Base-by-base conservation (phyloP, 2,113 vertebrate species). In the Bettongia penicillata region DNA sequence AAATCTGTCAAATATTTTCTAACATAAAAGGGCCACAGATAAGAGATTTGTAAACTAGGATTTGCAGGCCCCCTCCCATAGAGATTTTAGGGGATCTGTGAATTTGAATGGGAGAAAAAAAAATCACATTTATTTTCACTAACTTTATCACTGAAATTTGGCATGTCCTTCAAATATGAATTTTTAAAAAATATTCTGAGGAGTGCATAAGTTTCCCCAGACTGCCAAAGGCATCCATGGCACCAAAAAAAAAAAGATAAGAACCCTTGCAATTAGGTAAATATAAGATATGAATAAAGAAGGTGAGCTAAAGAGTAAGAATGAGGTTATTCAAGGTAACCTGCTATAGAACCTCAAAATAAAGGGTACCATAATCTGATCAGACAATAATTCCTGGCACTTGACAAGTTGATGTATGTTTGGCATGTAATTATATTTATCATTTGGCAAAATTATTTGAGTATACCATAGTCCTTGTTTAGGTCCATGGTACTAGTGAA, bases 401-500 rank as follows among this genome's bases (percentile, higher is more conserved):
- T 90, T 93, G 93, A 57, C 28, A 31, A 91, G 61, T 2, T 91
- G n/a, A 50, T 89, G 43, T 52, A 57, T 97, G 95, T 77, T 89
- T 94, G 48, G n/a, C 57, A 31, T 50, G 24, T 93, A 93, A 92
- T 55, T 89, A 31, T 91, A n/a, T 92, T 93, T 95, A 55, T 51
- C 51, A 92, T 26, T 93, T 25, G 14, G 16, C 91, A 7, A 53
- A 94, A 91, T 50, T 61, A 19, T 94, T 22, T 25, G n/a, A 43
- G 53, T 89, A 48, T 26, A 31, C 68, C 53, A 90, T 96, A 48
- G 61, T 53, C 53, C 53, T 93, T 96, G 3, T 95, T 94, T 93
- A 91, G n/a, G 14, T 90, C 89, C 26, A 57, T 84, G 48, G 52
- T 89, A 93, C 48, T 1, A 91, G 25, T 90, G 92, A 95, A 48